A percentile compares a stretch with the other conserved stretches of the same genome.
Evolutionary conservation across 2,888 invertebrate species (phyloP).

Genomic region (Conus canariensis): DNA sequence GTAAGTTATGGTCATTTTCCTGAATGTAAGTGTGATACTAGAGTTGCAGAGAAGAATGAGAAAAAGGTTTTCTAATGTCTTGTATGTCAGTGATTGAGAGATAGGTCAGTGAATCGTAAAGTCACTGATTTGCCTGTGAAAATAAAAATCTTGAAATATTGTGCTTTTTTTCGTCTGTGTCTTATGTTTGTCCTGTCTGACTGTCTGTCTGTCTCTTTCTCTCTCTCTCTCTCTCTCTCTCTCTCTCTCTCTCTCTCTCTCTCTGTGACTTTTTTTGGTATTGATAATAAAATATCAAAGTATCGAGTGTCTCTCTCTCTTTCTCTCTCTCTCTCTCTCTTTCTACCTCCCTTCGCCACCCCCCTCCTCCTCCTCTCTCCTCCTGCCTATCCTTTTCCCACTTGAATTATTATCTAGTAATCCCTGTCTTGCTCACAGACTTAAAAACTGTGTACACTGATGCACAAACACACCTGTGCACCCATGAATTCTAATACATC

Average conservation of each 20-base stretch:
- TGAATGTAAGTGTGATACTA: too few relatives aligned
- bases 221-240: not conserved
- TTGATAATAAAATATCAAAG: too few relatives aligned
- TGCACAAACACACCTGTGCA: too few relatives aligned
- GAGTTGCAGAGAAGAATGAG: too few relatives aligned
- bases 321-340: slow-evolving; percentile 38
- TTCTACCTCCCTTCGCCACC: not conserved
- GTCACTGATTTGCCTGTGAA: not conserved
- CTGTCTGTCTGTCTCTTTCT: not conserved
- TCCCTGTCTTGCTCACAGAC: not conserved
- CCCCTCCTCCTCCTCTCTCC: not conserved
- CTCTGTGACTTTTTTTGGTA: not conserved
- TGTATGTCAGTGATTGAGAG: too few relatives aligned
- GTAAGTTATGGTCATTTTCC: too few relatives aligned
- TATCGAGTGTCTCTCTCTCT: not conserved
- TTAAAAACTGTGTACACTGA: too few relatives aligned
- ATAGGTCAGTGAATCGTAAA: too few relatives aligned
- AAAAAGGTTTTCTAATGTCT: too few relatives aligned
- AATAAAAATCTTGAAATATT: not conserved
- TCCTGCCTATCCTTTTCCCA: not conserved
- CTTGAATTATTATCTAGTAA: not conserved
- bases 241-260: not conserved
- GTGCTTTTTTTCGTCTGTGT: not conserved
- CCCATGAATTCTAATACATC: too few relatives aligned
- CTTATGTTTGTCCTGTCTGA: not conserved